These are phyloP conservation scores for Merodon equestris DNA, from an alignment of 2,888 invertebrate species.

Conservation along the genomic window DNA sequence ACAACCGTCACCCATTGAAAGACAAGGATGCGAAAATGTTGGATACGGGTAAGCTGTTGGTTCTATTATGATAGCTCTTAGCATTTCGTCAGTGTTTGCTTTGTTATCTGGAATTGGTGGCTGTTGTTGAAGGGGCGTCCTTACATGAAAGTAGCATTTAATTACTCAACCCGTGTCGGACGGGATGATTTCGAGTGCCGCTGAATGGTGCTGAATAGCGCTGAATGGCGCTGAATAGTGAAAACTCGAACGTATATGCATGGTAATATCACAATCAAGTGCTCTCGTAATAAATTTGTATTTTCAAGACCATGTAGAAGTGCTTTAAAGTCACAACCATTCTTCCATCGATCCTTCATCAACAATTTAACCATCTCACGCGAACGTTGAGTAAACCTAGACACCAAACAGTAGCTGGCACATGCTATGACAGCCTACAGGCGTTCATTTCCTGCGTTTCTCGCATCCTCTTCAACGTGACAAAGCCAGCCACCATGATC, in stretches of 20 bases:
- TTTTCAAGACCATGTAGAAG: no score
- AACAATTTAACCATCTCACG: no score
- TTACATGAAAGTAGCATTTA: conserved; percentile 54
- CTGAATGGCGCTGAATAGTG: no score
- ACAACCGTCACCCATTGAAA: conserved; percentile 13
- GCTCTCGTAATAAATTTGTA: no score
- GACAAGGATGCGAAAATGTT: no score
- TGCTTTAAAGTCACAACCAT: no score
- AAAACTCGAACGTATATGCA: no score
- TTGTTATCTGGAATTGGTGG: conserved; percentile 55
- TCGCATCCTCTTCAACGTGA: conserved; percentile 38
- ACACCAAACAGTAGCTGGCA: conserved; percentile 4
- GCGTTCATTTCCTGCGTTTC: conserved; percentile 59
- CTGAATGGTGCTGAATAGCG: conserved; percentile 7
- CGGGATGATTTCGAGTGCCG: no score
- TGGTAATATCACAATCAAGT: no score
- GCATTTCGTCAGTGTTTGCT: conserved; percentile 54
- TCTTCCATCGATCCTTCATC: no score
- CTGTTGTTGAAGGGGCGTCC: conserved; percentile 42
- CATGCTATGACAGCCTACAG: conserved; percentile 22
- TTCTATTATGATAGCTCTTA: conserved; percentile 46
- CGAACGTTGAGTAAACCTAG: no score
- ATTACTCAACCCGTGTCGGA: conserved; percentile 47
- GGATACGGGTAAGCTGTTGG: background rate
- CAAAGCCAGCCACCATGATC: conserved; percentile 33